Evolutionary conservation across 1,140 invertebrate species (phyloP).

Genomic region (Pseudomyrmex gracilis): DNA sequence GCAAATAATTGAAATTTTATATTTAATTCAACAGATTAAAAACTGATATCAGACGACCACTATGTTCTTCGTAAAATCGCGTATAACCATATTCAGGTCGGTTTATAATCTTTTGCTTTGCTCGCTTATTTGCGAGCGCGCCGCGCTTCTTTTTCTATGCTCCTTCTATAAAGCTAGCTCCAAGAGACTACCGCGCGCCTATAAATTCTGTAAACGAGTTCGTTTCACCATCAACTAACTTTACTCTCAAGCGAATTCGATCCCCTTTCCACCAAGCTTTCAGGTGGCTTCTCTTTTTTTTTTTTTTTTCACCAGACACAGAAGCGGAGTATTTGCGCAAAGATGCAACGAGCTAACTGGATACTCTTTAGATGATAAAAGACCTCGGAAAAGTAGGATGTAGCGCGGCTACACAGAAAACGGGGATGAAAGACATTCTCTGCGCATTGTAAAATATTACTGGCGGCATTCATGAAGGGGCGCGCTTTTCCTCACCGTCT

Average conservation of each 20-base stretch:
- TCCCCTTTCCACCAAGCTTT: neutral
- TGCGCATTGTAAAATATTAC: slow-evolving; percentile 50
- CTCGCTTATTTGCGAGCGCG: slow-evolving; percentile 13
- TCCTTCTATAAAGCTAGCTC: slow-evolving; percentile 27
- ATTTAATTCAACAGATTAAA: neutral
- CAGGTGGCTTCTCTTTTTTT: slow-evolving; percentile 15
- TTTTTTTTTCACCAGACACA: neutral
- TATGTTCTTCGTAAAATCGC: neutral
- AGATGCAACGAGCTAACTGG: slow-evolving; percentile 48
- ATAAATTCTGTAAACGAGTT: slow-evolving; percentile 57
- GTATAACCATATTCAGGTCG: neutral
- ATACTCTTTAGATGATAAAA: slow-evolving; percentile 50
- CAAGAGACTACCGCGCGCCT: slow-evolving; percentile 1
- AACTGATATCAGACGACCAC: neutral
- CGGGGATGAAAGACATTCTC: slow-evolving; percentile 27
- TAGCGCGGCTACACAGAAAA: slow-evolving; percentile 22
- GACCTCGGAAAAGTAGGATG: slow-evolving; percentile 23
- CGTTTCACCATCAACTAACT: slow-evolving; percentile 56
- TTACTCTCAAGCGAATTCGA: slow-evolving; percentile 48
- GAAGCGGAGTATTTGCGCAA: slow-evolving; percentile 41
- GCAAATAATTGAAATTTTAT: neutral
- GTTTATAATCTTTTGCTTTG: slow-evolving; percentile 19
- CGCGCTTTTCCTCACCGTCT: neutral
- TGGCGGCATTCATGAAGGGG: slow-evolving; percentile 3
- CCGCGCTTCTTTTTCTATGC: slow-evolving; percentile 15